Evolutionary conservation across 2,888 invertebrate genomes (phyloP), one percentile per base, ranked within the genome.

Genomic region (Helobdella robusta): DNA sequence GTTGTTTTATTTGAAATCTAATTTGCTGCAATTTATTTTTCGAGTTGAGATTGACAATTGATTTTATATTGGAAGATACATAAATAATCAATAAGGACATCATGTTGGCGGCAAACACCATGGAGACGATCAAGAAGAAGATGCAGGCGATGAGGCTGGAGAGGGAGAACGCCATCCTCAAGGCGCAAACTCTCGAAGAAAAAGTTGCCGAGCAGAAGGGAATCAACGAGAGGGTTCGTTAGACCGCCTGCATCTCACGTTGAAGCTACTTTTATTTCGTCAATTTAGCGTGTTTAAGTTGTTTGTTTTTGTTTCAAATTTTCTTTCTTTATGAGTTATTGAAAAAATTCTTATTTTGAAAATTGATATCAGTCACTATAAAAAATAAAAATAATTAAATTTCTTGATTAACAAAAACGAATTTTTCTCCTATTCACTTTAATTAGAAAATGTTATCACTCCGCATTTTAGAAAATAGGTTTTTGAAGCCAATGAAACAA

Each of bases 41-140:
- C n/a, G n/a, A n/a, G n/a, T n/a, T n/a, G n/a, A n/a, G n/a, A n/a
- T n/a, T n/a, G n/a, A n/a, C n/a, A n/a, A n/a, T n/a, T n/a, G n/a
- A n/a, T n/a, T n/a, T n/a, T n/a, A n/a, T n/a, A n/a, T n/a, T n/a
- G n/a, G n/a, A n/a, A n/a, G n/a, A n/a, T n/a, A n/a, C n/a, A n/a
- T n/a, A n/a, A n/a, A n/a, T n/a, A n/a, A n/a, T n/a, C n/a, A n/a
- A n/a, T n/a, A n/a, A n/a, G n/a, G n/a, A n/a, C 40, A 48, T 25
- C 32, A 56, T 61, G 62, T 59, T 66, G 61, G 56, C 56, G 23
- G 61, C 66, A 20, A 61, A 52, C 44, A 66, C 66, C 15, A 66
- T 66, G 66, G 66, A 66, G 25, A 54, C 66, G 8, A 66, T 66
- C 62, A 66, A 66, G 44, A 66, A 66, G 66, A 66, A 66, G 62